A percentile compares a stretch with the other conserved stretches of the same genome.
Evolutionary conservation across 2,888 invertebrate genomes (phyloP).

Genomic region (Gari tellinella): DNA sequence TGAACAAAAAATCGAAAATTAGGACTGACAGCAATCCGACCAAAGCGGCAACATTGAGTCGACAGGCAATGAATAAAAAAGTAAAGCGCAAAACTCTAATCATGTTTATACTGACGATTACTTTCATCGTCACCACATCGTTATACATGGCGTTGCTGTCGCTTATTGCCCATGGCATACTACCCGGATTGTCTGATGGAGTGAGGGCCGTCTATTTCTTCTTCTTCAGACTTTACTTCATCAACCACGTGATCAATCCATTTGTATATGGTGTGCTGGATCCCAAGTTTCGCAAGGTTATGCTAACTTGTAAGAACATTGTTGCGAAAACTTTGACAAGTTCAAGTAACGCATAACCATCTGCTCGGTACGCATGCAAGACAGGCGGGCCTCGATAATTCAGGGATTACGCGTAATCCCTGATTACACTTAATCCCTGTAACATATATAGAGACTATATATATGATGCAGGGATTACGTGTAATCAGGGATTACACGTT

Average conservation of each 20-base stretch:
- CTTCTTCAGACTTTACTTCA: constrained; percentile 13
- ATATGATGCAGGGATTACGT: too few species aligned
- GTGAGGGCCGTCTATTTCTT: constrained; percentile 14
- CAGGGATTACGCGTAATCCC: too few species aligned
- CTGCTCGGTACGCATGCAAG: too few species aligned
- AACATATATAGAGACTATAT: too few species aligned
- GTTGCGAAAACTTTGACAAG: too few species aligned
- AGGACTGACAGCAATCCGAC: too few species aligned
- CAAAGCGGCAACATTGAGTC: too few species aligned
- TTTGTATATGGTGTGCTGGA: constrained; percentile 27
- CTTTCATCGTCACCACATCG: constrained; percentile 15
- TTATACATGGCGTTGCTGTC: constrained; percentile 12
- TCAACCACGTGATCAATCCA: constrained; percentile 7
- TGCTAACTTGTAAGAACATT: constrained; percentile 6
- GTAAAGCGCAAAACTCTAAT: constrained; percentile 23
- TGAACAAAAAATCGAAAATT: too few species aligned
- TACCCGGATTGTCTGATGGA: not conserved
- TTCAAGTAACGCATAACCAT: too few species aligned
- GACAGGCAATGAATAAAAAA: not conserved
- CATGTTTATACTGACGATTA: constrained; percentile 8
- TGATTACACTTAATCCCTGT: too few species aligned
- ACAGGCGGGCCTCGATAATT: too few species aligned
- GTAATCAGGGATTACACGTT: too few species aligned
- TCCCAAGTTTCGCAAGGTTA: constrained; percentile 37
- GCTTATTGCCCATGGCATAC: constrained; percentile 1